Base-by-base conservation (phyloP, 2,888 invertebrate species). In the Ormia ochracea region DNA sequence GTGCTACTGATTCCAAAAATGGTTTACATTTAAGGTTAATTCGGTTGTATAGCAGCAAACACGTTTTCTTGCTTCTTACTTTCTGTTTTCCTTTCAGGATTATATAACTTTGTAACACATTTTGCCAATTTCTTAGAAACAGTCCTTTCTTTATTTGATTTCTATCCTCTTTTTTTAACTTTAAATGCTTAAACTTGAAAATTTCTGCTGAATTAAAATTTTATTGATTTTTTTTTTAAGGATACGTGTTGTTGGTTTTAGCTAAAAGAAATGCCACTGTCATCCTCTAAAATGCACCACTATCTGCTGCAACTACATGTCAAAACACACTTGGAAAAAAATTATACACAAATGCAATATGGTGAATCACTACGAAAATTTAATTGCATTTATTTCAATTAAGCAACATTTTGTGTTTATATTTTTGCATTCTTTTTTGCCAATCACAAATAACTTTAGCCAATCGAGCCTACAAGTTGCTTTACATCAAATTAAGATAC, bases 271-370 rank as follows among this genome's bases (percentile, higher is more conserved):
- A 74, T 41, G 41, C 38, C 58, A 59, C 41, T 59, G 58, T 50
- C 73, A 66, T 56, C 38, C 56, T 28, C 31, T 28, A 14, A 31
- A 36, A 76, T 76, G 68, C 76, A 76, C 61, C 45, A 48, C 56
- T 38, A n/a, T n/a, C n/a, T n/a, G n/a, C n/a, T n/a, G n/a, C n/a
- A n/a, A 63, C 28, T 38, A 19, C 26, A 43, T 72, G 61, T 63
- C 61, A 54, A 68, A 77, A 63, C 54, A 73, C 76, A 56, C 36
- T 63, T 28, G 28, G 12, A 48, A 48, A 74, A 65, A 75, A 26
- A 12, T 54, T 38, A 21, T 36, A 14, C 36, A 63, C 69, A 75
- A 68, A 36, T 76, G 72, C 80, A 76, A 80, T 80, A 80, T 80
- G 76, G 54, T 76, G 80, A 80, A 68, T 80, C 80, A 79, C 65